These are phyloP conservation scores for Atethmia centrago DNA, from an alignment of 2,888 invertebrate genomes.

Conservation along the genomic window DNA sequence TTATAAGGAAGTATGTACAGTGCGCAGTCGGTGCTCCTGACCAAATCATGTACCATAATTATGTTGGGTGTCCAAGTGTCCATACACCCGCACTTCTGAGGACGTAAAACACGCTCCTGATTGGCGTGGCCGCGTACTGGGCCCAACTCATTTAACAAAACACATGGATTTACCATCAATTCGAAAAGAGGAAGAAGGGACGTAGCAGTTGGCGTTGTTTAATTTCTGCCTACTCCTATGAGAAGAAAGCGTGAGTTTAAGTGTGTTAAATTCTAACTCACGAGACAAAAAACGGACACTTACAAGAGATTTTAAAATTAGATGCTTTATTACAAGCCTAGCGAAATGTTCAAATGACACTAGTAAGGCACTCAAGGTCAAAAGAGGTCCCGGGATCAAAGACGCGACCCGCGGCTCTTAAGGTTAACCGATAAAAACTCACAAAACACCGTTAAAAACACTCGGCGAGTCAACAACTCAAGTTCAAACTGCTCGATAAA, in stretches of 20 bases:
- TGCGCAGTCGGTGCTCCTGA: too few species aligned
- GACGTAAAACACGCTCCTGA: too few species aligned
- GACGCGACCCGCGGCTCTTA: background rate
- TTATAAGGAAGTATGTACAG: too few species aligned
- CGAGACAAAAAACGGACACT: background rate
- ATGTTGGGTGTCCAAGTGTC: too few species aligned
- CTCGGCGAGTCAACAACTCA: background rate
- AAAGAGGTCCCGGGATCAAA: conserved; percentile 3
- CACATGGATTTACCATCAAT: too few species aligned
- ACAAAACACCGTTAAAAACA: conserved; percentile 21
- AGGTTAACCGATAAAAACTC: conserved; percentile 8
- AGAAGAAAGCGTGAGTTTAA: too few species aligned
- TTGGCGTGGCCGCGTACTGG: too few species aligned
- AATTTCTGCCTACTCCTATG: background rate
- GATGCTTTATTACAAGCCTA: background rate
- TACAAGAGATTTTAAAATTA: background rate
- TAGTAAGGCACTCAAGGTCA: conserved; percentile 4
- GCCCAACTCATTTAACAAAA: too few species aligned
- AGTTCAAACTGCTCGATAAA: background rate
- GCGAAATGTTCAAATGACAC: conserved; percentile 10
- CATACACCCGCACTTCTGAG: too few species aligned
- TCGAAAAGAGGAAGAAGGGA: too few species aligned
- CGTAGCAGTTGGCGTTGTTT: too few species aligned
- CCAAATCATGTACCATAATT: too few species aligned
- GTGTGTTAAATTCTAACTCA: background rate